phyloP scores from a whole-genome alignment of 2,113 vertebrate species.

The Notothenia rossii region DNA sequence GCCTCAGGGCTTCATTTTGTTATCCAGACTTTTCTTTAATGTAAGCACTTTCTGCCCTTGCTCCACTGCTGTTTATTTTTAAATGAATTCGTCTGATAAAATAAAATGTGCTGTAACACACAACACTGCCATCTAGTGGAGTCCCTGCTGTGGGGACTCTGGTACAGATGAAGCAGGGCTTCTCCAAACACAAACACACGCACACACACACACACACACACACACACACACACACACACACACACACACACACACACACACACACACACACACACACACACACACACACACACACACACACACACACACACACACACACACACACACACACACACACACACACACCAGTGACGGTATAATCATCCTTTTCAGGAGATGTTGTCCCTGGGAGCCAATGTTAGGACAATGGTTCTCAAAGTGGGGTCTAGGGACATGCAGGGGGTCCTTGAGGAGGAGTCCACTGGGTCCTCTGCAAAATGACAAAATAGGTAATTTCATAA shows the following conservation, averaged over 20 bases:
- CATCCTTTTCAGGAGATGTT: conserved; percentile 50
- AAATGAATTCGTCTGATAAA: no score
- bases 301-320: neutral
- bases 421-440: conserved; percentile 45
- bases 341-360: conserved; percentile 16
- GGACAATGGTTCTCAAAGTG: conserved; percentile 58
- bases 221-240: conserved; percentile 10
- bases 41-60: no score
- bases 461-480: conserved; percentile 28
- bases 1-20: no score
- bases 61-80: no score
- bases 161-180: neutral
- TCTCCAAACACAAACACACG: conserved; percentile 11
- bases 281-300: conserved; percentile 31
- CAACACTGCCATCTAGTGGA: conserved; percentile 91
- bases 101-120: conserved; percentile 48
- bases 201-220: conserved; percentile 5
- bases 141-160: neutral
- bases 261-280: conserved; percentile 11
- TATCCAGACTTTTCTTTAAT: no score
- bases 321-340: neutral
- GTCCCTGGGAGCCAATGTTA: conserved; percentile 60
- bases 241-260: neutral
- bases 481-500: conserved; percentile 56
- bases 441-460: conserved; percentile 37